phyloP scores from a whole-genome alignment of 1,140 invertebrate species.

The Colletes latitarsis region DNA sequence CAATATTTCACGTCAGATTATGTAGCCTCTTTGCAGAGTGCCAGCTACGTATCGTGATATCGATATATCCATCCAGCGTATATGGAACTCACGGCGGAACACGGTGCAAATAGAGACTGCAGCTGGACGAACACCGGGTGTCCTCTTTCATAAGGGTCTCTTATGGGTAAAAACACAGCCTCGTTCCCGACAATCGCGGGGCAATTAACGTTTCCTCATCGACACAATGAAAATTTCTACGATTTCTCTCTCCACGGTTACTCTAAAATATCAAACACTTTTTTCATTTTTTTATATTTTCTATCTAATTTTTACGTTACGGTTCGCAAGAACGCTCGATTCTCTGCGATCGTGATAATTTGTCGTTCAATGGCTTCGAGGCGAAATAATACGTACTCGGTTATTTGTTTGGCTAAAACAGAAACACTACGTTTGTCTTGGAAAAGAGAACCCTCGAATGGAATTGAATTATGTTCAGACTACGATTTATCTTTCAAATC shows the following conservation, averaged over 20 bases:
- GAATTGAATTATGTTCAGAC: too few relatives aligned
- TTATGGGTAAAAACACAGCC: conserved; percentile 4
- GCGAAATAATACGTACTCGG: too few relatives aligned
- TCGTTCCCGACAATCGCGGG: neutral
- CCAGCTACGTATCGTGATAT: conserved; percentile 50
- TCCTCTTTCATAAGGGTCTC: neutral
- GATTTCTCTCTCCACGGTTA: neutral
- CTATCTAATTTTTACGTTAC: too few relatives aligned
- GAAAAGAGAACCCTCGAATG: too few relatives aligned
- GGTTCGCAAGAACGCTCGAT: too few relatives aligned
- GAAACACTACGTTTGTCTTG: too few relatives aligned
- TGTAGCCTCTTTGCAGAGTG: conserved; percentile 55
- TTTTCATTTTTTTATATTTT: too few relatives aligned
- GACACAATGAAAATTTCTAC: neutral
- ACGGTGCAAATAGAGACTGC: conserved; percentile 52
- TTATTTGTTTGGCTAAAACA: too few relatives aligned
- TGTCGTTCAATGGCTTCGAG: too few relatives aligned
- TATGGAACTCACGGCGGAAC: conserved; percentile 36
- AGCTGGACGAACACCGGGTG: conserved; percentile 36
- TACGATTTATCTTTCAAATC: too few relatives aligned
- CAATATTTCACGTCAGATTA: conserved; percentile 68
- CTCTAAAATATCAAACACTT: too few relatives aligned
- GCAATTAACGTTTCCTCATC: conserved; percentile 4
- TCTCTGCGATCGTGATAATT: too few relatives aligned
- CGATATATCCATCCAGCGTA: conserved; percentile 45